A percentile compares a stretch with the other conserved stretches of the same genome.
These are phyloP conservation scores for Salmo trutta DNA, from an alignment of 2,797 vertebrate species.

Conservation along the genomic window DNA sequence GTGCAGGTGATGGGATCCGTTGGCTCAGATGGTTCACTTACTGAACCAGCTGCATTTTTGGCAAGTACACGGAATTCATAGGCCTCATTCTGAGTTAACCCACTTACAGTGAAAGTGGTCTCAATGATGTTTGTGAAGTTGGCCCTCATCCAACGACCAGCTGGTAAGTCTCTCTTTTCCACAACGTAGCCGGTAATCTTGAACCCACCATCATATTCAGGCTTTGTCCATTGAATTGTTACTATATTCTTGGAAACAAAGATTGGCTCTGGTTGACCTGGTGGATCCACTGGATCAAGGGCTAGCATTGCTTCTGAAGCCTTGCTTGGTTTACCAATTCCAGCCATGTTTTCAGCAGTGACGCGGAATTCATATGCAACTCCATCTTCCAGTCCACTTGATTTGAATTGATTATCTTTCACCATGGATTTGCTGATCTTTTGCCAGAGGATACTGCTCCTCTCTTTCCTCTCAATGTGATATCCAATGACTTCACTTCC, in stretches of 20 bases:
- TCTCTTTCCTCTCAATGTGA: slow-evolving; percentile 95
- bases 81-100: slow-evolving; percentile 89
- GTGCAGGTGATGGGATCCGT: slow-evolving; percentile 93
- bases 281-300: slow-evolving; percentile 94
- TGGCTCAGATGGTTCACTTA: slow-evolving; percentile 91
- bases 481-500: slow-evolving; percentile 96
- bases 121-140: slow-evolving; percentile 98
- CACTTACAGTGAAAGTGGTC: slow-evolving; percentile 93
- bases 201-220: slow-evolving; percentile 96
- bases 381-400: slow-evolving; percentile 89
- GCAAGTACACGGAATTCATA: slow-evolving; percentile 96
- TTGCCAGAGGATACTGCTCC: slow-evolving; percentile 92
- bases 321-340: slow-evolving; percentile 96
- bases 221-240: slow-evolving; percentile 93
- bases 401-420: slow-evolving; percentile 92
- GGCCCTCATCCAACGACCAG: slow-evolving; percentile 93
- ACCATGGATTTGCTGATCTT: slow-evolving; percentile 88
- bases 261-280: slow-evolving; percentile 89
- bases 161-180: slow-evolving; percentile 92
- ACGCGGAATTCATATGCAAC: slow-evolving; percentile 97
- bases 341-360: slow-evolving; percentile 94
- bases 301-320: slow-evolving; percentile 91
- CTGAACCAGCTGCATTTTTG: slow-evolving; percentile 91
- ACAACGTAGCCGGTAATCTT: slow-evolving; percentile 97
- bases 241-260: slow-evolving; percentile 91